Base-by-base conservation (phyloP, 2,797 vertebrate species). In the Karalla daura region DNA sequence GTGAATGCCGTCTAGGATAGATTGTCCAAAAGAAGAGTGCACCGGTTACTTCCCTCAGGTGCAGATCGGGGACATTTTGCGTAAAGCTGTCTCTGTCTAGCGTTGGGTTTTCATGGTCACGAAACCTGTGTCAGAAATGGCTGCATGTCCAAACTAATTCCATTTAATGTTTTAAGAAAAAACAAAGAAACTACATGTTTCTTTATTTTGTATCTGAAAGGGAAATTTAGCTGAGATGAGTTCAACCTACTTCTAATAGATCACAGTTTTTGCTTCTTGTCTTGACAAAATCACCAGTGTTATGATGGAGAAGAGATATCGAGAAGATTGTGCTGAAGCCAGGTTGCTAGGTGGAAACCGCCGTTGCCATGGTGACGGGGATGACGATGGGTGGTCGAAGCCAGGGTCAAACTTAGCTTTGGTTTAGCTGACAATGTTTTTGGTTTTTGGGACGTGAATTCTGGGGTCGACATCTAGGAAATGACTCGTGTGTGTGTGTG, bases 371-470 rank as follows among this genome's bases (percentile, higher is more conserved):
- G 49, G 37, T 64, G 28, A 61, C 37, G 50, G 3, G 53, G 56
- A 68, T 18, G 51, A 68, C 17, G 51, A 72, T 60, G 54, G 45
- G 41, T 68, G 67, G 39, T 45, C 59, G 52, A 81, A 85, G 47
- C 63, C 24, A 27, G 73, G 76, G 73, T 76, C 65, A 77, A 67
- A 52, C 52, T 74, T 56, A 58, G 40, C 70, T 83, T 77, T 67
- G 68, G 63, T 76, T 79, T 49, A 28, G 67, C 45, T 58, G 65
- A 52, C 28, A 3, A 32, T 18, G 23, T 44, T 64, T 54, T 0
- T n/a, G 55, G n/a, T n/a, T n/a, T n/a, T 72, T 23, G 43, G 21
- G 51, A 18, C 55, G 44, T 41, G 39, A 51, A 59, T 65, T 23
- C 20, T 47, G 52, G 45, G 45, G 56, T n/a, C n/a, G 53, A 18